Evolutionary conservation across 2,888 invertebrate genomes (phyloP).

Genomic region (Ophion obscuratus): DNA sequence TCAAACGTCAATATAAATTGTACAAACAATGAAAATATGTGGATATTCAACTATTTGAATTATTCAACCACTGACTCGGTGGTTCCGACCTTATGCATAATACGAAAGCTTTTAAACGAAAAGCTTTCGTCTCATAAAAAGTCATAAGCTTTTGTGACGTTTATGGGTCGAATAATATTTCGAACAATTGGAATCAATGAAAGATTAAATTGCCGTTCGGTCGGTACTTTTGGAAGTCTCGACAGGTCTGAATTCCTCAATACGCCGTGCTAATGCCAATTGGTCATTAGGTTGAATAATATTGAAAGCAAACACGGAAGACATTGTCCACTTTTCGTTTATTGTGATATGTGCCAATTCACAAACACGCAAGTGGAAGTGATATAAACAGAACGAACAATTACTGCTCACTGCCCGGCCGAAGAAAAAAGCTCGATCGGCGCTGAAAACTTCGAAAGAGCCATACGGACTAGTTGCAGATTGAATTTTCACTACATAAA

Average conservation of each 20-base stretch:
- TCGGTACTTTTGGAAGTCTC: too few relatives aligned
- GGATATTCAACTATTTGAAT: too few relatives aligned
- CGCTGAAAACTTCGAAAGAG: constrained; percentile 25
- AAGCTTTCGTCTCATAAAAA: too few relatives aligned
- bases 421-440: constrained; percentile 20
- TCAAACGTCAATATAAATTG: too few relatives aligned
- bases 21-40: too few relatives aligned
- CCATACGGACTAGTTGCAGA: constrained; percentile 9
- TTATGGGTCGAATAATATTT: too few relatives aligned
- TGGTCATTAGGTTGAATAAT: constrained; percentile 51
- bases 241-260: too few relatives aligned
- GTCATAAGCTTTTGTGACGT: not conserved
- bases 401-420: constrained; percentile 54
- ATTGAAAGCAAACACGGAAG: constrained; percentile 13
- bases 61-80: too few relatives aligned
- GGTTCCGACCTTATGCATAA: too few relatives aligned
- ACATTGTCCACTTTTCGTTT: constrained; percentile 69
- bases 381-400: constrained; percentile 23
- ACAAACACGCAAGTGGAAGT: constrained; percentile 40
- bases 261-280: constrained; percentile 55
- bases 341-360: constrained; percentile 77
- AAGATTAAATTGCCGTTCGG: too few relatives aligned
- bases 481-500: constrained; percentile 3
- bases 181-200: too few relatives aligned
- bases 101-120: too few relatives aligned